Conservation (phyloP, 37 sponge, comb jelly and placozoan species). For the Bolinopsis microptera region DNA sequence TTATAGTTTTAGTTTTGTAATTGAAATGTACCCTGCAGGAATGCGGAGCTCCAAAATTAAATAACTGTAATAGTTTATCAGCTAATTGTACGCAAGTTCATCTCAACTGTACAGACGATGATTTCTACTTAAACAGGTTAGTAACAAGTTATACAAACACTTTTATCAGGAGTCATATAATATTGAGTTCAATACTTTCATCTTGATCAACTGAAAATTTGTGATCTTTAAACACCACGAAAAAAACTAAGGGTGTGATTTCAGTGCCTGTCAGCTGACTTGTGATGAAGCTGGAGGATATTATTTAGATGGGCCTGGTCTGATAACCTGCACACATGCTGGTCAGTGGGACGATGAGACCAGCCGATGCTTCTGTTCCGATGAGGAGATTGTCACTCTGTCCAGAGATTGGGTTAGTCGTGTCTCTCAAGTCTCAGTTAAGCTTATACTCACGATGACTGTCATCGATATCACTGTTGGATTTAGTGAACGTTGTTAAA, state of each 20-base stretch:
- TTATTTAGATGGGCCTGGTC: background rate
- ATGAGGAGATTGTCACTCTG: conserved; percentile 3
- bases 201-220: no score
- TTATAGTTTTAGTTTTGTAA: no score
- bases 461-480: no score
- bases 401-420: background rate
- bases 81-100: background rate
- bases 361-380: background rate
- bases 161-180: no score
- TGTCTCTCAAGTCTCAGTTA: no score
- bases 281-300: conserved; percentile 18
- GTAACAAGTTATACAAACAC: background rate
- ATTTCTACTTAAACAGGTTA: conserved; percentile 18
- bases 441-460: no score
- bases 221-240: no score
- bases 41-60: background rate
- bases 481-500: no score
- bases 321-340: background rate
- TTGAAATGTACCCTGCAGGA: no score
- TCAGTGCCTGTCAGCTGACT: conserved; percentile 8
- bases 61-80: background rate
- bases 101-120: background rate
- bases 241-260: no score
- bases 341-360: background rate
- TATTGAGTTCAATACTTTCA: no score